Percentiles rank a stretch among this genome's conserved stretches.
phyloP scores from a whole-genome alignment of 1,140 invertebrate genomes.

The Gryon sp. region DNA sequence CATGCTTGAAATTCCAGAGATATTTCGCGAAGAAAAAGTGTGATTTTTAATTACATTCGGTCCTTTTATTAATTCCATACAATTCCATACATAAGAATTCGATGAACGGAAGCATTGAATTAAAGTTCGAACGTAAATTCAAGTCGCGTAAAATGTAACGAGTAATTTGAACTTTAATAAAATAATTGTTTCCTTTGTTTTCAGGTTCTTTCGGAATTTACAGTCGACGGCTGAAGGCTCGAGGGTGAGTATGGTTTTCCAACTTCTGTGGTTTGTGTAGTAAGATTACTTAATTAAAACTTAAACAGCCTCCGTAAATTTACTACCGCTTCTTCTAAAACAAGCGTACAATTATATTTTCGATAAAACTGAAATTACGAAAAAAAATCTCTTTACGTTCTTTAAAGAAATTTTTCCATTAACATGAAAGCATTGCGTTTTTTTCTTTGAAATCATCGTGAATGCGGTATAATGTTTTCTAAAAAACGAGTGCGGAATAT shows the following conservation, averaged over 20 bases:
- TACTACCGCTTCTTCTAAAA: neutral
- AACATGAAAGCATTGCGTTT: neutral
- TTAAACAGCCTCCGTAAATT: slow-evolving; percentile 40
- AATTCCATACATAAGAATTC: slow-evolving; percentile 12
- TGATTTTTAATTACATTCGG: neutral
- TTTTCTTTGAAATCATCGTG: neutral
- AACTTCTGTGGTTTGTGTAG: slow-evolving; percentile 47
- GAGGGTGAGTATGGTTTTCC: slow-evolving; percentile 50
- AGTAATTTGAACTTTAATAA: slow-evolving; percentile 50
- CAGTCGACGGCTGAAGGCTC: slow-evolving; percentile 19
- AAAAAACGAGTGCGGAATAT: neutral
- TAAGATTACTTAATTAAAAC: slow-evolving; percentile 61
- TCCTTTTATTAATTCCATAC: too few species aligned
- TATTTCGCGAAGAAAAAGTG: neutral
- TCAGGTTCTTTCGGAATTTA: slow-evolving; percentile 51
- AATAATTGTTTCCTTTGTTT: slow-evolving; percentile 58
- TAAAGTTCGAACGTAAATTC: slow-evolving; percentile 25
- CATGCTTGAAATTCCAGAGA: neutral
- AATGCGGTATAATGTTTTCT: neutral
- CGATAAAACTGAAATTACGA: neutral
- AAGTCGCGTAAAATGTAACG: slow-evolving; percentile 19
- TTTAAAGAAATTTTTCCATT: neutral
- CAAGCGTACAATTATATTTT: slow-evolving; percentile 11
- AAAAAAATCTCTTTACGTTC: neutral
- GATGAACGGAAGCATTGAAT: slow-evolving; percentile 12